phyloP scores from a whole-genome alignment of 1,140 invertebrate genomes.

The Solenopsis invicta region DNA sequence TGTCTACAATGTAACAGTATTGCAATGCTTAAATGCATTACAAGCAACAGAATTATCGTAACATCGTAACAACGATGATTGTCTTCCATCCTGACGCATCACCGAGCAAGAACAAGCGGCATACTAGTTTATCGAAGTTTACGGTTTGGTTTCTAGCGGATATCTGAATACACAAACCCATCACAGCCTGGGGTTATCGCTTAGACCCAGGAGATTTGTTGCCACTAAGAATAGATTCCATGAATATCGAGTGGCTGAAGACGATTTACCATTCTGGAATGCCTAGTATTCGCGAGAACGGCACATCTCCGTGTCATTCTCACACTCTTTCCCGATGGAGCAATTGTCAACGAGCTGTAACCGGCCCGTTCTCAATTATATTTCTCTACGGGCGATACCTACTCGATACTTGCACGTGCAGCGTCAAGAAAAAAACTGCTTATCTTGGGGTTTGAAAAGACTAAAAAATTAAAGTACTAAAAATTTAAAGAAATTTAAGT shows the following conservation, averaged over 20 bases:
- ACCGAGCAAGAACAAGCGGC: slow-evolving; percentile 44
- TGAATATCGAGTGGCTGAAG: slow-evolving; percentile 55
- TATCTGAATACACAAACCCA: slow-evolving; percentile 55
- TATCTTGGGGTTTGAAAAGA: background rate
- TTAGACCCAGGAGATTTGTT: slow-evolving; percentile 52
- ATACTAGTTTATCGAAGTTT: slow-evolving; percentile 61
- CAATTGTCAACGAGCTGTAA: background rate
- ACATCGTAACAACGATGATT: background rate
- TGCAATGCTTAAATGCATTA: background rate
- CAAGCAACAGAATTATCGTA: background rate
- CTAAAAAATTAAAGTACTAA: background rate
- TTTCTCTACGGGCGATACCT: background rate
- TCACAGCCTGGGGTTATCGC: slow-evolving; percentile 25
- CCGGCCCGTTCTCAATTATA: slow-evolving; percentile 20
- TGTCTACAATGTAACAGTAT: background rate
- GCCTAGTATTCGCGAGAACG: background rate
- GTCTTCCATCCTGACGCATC: background rate
- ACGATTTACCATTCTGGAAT: slow-evolving; percentile 7
- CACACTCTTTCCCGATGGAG: background rate
- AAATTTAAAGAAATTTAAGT: too few relatives aligned
- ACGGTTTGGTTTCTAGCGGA: slow-evolving; percentile 46
- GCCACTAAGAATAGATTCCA: slow-evolving; percentile 53
- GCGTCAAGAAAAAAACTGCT: background rate
- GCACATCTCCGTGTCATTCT: slow-evolving; percentile 8
- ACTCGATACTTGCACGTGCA: background rate